Evolutionary conservation across 2,113 vertebrate genomes (phyloP).

Genomic region (Aptenodytes patagonicus): DNA sequence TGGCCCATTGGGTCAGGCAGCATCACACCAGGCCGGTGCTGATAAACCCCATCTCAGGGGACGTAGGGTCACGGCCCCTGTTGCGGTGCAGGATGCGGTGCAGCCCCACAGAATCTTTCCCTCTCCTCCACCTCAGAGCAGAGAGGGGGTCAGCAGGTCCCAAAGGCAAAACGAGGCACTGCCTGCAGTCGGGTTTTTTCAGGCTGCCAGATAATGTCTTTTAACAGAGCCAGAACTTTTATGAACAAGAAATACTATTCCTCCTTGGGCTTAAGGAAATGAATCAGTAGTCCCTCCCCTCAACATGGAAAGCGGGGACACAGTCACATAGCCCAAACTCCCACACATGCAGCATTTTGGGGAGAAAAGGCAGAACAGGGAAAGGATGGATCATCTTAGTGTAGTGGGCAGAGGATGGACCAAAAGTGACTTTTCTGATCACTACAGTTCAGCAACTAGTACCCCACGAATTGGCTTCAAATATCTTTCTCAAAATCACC

Average conservation of each 20-base stretch:
- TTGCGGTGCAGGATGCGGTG: fast-evolving
- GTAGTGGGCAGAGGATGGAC: not conserved
- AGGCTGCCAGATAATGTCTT: not conserved
- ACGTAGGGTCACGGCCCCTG: fast-evolving
- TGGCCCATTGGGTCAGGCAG: not conserved
- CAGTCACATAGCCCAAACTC: not conserved
- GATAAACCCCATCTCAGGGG: fast-evolving
- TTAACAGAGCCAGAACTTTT: not conserved
- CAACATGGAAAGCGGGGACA: not conserved
- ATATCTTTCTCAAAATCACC: not conserved
- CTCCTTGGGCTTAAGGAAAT: not conserved
- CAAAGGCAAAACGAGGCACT: not conserved
- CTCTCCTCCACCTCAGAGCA: not conserved
- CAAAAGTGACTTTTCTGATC: not conserved
- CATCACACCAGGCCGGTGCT: not conserved
- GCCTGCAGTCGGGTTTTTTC: not conserved
- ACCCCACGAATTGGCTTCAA: not conserved
- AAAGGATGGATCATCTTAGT: not conserved
- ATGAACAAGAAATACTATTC: not conserved
- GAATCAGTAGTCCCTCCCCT: fast-evolving
- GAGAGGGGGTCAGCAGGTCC: not conserved
- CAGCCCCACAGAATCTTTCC: not conserved
- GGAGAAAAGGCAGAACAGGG: not conserved
- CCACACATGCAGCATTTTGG: not conserved
- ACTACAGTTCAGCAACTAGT: not conserved